Base-by-base conservation (phyloP, 2,888 invertebrate species). In the Sylvicola cinctus region DNA sequence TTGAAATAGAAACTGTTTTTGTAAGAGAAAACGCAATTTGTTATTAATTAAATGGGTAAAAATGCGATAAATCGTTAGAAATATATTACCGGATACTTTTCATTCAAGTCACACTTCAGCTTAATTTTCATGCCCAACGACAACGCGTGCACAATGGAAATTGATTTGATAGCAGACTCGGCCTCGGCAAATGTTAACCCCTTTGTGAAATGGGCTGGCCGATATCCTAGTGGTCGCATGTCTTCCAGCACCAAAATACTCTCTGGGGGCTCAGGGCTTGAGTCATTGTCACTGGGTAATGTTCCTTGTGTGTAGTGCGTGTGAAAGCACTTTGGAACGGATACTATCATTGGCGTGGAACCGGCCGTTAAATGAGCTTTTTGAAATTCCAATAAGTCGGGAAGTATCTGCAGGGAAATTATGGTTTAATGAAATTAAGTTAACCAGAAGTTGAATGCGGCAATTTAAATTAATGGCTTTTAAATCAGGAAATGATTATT, bases 171-270 rank as follows among this genome's bases (percentile, higher is more conserved):
- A 1, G 81, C 80, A 4, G 75, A 66, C 39, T 66, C 65, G 0
- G 77, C 71, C 43, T 78, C 70, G 11, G 65, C 54, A 32, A 46
- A 42, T 30, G 40, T 48, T 26, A 47, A 37, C 28, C 46, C 48
- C 16, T 42, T 41, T 37, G 44, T 43, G 36, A 47, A 46, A 39
- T 46, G 44, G 5, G 45, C 46, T 25, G 45, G 41, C 36, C 32
- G n/a, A 15, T 15, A n/a, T n/a, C 8, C 6, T 25, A 25, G 26
- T 32, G 16, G 17, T 16, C 72, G 69, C 36, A 79, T 68, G 50
- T 83, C 78, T 54, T 78, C 76, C 42, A 83, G 54, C 11, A 81
- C 79, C 20, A 81, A 63, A 47, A 70, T 69, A 44, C 67, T 79
- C 63, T 72, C 70, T 8, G 68, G 63, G 4, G 64, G 65, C 33